Percentiles rank a stretch among this genome's conserved stretches.
Conservation (phyloP, 2,113 vertebrate species). For the Perca schrenkii region DNA sequence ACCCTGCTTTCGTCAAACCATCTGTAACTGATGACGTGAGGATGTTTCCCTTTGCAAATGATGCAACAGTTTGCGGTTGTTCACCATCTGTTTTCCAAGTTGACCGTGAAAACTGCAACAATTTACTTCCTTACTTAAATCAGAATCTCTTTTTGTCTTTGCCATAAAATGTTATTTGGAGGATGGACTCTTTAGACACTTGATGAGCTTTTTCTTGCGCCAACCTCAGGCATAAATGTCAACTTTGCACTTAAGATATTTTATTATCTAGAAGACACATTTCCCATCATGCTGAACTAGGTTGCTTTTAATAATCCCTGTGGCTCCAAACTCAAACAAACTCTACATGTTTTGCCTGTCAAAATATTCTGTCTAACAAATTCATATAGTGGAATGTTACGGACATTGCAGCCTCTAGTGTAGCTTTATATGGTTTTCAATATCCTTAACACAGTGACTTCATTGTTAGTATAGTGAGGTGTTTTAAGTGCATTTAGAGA, state of each 20-base stretch:
- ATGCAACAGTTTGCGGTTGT: background rate
- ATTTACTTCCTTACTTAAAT: background rate
- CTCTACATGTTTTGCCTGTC: background rate
- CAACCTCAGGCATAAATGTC: background rate
- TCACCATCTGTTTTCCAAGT: background rate
- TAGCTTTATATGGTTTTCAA: background rate
- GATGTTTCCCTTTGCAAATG: background rate
- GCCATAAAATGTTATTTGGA: too few relatives aligned
- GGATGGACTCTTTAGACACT: background rate
- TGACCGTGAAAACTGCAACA: background rate
- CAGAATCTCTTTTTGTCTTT: background rate
- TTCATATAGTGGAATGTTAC: too few relatives aligned
- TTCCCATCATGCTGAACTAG: background rate
- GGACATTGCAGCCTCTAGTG: background rate
- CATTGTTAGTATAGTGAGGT: background rate
- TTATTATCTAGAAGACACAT: background rate
- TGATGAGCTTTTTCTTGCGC: background rate
- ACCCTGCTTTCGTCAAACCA: constrained; percentile 7
- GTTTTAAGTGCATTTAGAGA: background rate
- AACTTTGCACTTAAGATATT: background rate
- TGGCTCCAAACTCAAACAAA: background rate
- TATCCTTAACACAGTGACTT: background rate
- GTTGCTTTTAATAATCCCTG: background rate
- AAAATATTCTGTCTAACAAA: background rate
- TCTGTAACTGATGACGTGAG: constrained; percentile 1